A percentile compares a stretch with the other conserved stretches of the same genome.
Evolutionary conservation across 2,797 vertebrate species (phyloP).

Genomic region (Hemitrygon akajei): DNA sequence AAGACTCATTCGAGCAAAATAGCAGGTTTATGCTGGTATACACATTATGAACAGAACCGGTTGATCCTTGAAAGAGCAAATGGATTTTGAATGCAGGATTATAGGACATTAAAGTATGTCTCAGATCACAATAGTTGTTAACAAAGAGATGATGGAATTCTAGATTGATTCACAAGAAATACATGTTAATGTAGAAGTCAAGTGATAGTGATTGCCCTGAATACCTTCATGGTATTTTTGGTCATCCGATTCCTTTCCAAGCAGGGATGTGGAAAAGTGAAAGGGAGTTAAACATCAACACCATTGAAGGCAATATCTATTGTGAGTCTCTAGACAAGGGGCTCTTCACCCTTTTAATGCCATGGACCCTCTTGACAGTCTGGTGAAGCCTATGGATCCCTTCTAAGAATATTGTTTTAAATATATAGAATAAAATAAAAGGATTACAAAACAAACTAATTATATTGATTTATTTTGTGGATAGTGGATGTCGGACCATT

Average conservation of each 20-base stretch:
- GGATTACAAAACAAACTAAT: too few species aligned
- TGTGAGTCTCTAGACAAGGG: too few species aligned
- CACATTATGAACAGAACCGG: not conserved
- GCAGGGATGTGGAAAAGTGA: not conserved
- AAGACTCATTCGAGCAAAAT: not conserved
- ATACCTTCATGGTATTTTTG: not conserved
- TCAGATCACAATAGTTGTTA: not conserved
- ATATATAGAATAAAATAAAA: too few species aligned
- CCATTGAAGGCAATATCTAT: not conserved
- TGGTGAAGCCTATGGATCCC: too few species aligned
- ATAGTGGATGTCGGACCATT: too few species aligned
- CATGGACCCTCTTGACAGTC: too few species aligned
- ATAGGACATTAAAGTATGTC: not conserved
- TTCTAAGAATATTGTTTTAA: too few species aligned
- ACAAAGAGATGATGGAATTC: not conserved
- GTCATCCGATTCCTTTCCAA: not conserved
- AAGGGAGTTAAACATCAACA: not conserved
- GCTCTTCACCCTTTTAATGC: too few species aligned
- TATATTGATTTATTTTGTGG: too few species aligned
- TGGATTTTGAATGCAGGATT: not conserved
- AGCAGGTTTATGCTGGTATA: not conserved
- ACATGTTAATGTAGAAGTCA: not conserved
- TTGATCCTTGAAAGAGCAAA: not conserved
- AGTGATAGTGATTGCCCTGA: not conserved
- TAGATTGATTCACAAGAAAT: not conserved